phyloP scores from a whole-genome alignment of 2,888 invertebrate species.

The Caenorhabditis sp. region DNA sequence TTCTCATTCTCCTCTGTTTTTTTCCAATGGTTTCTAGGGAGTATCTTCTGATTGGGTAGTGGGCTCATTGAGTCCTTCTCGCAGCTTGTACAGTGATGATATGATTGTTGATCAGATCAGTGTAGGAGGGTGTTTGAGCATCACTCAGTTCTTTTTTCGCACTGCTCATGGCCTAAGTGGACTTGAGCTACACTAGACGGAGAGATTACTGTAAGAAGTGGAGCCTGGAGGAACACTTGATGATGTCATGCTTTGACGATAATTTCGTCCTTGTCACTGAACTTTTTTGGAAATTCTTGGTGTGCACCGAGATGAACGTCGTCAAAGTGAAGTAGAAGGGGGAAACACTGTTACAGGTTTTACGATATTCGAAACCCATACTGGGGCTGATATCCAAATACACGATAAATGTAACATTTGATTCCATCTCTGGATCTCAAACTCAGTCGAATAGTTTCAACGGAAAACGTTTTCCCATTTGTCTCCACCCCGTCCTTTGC shows the following conservation, averaged over 20 bases:
- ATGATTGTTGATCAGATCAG: conserved; percentile 46
- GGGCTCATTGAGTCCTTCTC: conserved; percentile 5
- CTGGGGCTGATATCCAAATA: no score
- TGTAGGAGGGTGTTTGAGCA: conserved; percentile 51
- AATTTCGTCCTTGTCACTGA: no score
- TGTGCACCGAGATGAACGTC: no score
- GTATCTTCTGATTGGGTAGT: not conserved
- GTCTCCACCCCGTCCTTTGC: not conserved
- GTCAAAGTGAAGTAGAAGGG: no score
- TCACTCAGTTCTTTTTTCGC: conserved; percentile 9
- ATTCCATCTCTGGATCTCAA: not conserved
- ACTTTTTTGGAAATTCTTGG: no score
- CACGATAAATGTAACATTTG: no score
- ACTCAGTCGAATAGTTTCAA: not conserved
- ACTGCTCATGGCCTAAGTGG: conserved; percentile 4
- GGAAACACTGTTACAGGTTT: no score
- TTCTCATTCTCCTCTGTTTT: not conserved
- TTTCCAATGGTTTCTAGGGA: not conserved
- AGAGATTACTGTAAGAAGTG: conserved; percentile 15
- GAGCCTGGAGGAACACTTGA: not conserved
- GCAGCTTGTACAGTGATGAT: conserved; percentile 17
- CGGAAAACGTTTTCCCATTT: not conserved
- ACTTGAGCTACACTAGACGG: conserved; percentile 33
- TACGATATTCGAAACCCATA: no score
- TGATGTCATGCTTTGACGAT: no score